phyloP scores from a whole-genome alignment of 2,797 vertebrate species.

The Prionace glauca region DNA sequence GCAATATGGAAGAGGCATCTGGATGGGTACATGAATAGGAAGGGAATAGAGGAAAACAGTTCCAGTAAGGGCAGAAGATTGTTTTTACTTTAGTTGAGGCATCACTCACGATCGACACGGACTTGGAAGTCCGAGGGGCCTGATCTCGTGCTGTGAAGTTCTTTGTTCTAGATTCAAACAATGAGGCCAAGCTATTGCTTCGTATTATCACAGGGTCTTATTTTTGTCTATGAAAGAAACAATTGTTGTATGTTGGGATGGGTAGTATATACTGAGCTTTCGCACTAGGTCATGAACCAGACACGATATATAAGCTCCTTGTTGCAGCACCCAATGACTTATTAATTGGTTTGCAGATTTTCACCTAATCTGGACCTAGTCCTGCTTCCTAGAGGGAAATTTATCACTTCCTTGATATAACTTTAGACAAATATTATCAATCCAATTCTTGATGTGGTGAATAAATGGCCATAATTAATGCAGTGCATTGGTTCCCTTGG shows the following conservation, averaged over 20 bases:
- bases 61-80: too few species aligned
- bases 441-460: background rate
- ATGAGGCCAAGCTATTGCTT: background rate
- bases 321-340: background rate
- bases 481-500: background rate
- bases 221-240: background rate
- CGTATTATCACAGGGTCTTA: background rate
- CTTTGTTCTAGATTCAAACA: too few species aligned
- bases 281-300: background rate
- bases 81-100: too few species aligned
- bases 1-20: too few species aligned
- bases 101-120: too few species aligned
- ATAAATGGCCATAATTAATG: constrained; percentile 2
- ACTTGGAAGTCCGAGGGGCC: too few species aligned
- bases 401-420: background rate
- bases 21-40: too few species aligned
- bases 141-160: too few species aligned
- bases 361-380: too few species aligned
- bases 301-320: background rate
- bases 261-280: background rate
- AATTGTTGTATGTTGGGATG: background rate
- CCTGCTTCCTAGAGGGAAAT: too few species aligned
- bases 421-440: background rate
- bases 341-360: background rate
- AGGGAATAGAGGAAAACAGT: too few species aligned